phyloP scores from a whole-genome alignment of 2,888 invertebrate genomes.

The Sphaerophoria rueppellii region DNA sequence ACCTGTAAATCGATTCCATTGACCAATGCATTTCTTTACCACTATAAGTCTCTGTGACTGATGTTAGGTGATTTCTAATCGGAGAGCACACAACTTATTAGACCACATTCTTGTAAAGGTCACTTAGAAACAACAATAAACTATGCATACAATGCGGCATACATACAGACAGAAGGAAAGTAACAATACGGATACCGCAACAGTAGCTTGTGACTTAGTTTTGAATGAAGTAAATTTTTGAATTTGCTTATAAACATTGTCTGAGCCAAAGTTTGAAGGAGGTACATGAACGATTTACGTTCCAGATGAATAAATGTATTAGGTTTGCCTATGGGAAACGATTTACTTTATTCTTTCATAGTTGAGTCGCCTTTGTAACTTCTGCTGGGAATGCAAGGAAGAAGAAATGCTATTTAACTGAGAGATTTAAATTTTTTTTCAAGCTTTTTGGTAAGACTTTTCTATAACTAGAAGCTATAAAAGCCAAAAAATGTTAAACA shows the following conservation, averaged over 20 bases:
- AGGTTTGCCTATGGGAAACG: neutral
- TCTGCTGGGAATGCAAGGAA: conserved; percentile 21
- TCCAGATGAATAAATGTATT: neutral
- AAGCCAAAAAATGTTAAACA: neutral
- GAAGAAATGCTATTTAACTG: neutral
- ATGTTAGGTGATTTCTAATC: conserved; percentile 58
- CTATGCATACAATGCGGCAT: neutral
- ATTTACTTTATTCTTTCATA: conserved; percentile 22
- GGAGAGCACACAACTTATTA: conserved; percentile 64
- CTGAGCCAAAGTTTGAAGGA: neutral
- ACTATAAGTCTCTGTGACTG: conserved; percentile 57
- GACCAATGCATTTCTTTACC: conserved; percentile 69
- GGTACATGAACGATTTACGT: neutral
- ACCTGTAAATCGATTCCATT: conserved; percentile 52
- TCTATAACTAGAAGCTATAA: neutral
- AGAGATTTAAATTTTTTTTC: neutral
- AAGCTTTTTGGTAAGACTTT: neutral
- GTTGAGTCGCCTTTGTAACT: conserved; percentile 3
- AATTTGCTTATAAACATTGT: conserved; percentile 26
- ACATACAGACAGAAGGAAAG: neutral
- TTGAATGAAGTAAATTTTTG: conserved; percentile 38
- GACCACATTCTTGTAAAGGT: conserved; percentile 59
- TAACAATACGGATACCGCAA: conserved; percentile 1
- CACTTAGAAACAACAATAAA: conserved; percentile 36
- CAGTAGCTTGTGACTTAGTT: conserved; percentile 49